These are phyloP conservation scores for Peromyscus aztecus DNA, from an alignment of 2,797 vertebrate species.

Conservation along the genomic window DNA sequence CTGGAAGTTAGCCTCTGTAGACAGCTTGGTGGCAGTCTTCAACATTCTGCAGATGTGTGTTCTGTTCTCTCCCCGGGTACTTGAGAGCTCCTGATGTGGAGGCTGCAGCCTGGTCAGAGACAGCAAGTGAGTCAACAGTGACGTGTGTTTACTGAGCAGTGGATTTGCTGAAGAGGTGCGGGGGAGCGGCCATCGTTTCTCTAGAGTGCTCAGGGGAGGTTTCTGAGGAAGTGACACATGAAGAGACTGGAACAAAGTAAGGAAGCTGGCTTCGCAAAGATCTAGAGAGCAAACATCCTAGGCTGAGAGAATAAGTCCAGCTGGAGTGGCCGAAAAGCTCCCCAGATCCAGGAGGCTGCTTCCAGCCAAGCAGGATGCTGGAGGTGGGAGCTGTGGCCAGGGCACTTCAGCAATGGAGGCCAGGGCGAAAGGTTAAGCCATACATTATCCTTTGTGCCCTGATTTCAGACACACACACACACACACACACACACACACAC, in stretches of 20 bases:
- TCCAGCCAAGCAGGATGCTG: neutral
- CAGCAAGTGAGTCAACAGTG: neutral
- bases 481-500: neutral
- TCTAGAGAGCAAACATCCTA: neutral
- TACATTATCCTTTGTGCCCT: neutral
- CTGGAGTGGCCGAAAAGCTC: neutral
- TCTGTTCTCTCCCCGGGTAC: neutral
- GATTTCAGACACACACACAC: neutral
- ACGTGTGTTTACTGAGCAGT: no score
- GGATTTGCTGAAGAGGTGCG: neutral
- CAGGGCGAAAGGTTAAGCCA: neutral
- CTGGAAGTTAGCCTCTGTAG: neutral
- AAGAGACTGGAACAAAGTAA: neutral
- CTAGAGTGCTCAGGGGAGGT: neutral
- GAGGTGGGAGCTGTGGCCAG: neutral
- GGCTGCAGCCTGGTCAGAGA: neutral
- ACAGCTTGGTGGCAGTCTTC: neutral
- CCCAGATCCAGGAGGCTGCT: fast-evolving
- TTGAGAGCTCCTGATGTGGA: neutral
- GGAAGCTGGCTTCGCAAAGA: neutral
- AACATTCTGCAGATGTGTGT: neutral
- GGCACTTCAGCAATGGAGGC: neutral
- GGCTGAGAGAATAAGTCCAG: neutral
- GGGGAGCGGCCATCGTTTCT: neutral
- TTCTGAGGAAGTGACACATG: neutral